Conservation (phyloP, 2,797 vertebrate species). For the Cetoscarus ocellatus region DNA sequence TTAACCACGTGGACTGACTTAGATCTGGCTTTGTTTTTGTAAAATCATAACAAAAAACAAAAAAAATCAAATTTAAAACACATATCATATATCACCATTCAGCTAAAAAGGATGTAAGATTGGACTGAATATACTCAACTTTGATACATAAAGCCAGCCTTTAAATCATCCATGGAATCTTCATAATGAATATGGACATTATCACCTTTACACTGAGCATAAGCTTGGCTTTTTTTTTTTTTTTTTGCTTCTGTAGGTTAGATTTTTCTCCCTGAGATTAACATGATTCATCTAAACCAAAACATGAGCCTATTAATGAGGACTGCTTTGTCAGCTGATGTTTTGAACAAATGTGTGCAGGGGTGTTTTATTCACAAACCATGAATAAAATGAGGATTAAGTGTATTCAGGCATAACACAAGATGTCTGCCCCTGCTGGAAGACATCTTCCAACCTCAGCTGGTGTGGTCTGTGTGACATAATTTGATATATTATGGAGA, state of each 20-base stretch:
- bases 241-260: background rate
- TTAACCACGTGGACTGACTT: too few relatives aligned
- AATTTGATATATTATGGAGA: background rate
- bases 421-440: background rate
- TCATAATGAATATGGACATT: background rate
- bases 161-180: too few relatives aligned
- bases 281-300: background rate
- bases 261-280: background rate
- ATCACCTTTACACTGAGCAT: too few relatives aligned
- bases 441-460: background rate
- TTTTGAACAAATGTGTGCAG: background rate
- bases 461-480: background rate
- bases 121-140: too few relatives aligned
- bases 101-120: too few relatives aligned
- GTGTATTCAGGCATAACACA: background rate
- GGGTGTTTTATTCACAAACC: background rate
- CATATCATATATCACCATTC: too few relatives aligned
- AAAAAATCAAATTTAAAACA: too few relatives aligned
- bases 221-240: background rate
- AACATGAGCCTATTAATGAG: background rate
- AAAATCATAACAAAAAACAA: too few relatives aligned
- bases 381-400: background rate
- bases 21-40: too few relatives aligned
- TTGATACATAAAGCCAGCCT: too few relatives aligned
- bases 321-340: background rate